A percentile compares a stretch with the other conserved stretches of the same genome.
Conservation (phyloP, 2,797 vertebrate species). For the Chrosomus eos region DNA sequence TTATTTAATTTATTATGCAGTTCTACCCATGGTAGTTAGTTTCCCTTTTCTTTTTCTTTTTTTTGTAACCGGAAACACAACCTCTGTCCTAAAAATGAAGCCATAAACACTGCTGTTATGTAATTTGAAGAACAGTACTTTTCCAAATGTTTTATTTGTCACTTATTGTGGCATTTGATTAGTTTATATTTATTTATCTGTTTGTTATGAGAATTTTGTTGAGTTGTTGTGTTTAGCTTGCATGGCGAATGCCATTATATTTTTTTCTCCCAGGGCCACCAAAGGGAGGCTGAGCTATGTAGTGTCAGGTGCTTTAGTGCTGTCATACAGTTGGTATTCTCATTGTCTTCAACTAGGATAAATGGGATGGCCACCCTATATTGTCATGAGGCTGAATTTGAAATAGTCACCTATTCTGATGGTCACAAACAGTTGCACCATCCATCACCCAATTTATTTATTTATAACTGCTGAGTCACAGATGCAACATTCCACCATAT, state of each 20-base stretch:
- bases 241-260: background rate
- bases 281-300: background rate
- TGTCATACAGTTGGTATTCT: background rate
- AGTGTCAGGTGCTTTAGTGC: conserved; percentile 26
- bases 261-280: background rate
- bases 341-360: conserved; percentile 41
- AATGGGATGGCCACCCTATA: background rate
- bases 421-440: conserved; percentile 6
- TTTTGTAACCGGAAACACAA: background rate
- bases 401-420: background rate
- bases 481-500: background rate
- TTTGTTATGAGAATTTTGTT: background rate
- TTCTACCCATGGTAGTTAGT: too few relatives aligned
- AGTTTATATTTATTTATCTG: background rate
- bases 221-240: background rate
- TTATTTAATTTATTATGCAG: too few relatives aligned
- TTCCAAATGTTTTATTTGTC: background rate
- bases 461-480: background rate
- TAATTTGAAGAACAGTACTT: background rate
- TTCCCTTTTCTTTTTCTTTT: background rate
- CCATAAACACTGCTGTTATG: background rate
- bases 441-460: background rate
- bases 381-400: conserved; percentile 8
- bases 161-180: background rate
- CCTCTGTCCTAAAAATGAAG: background rate